Conservation (phyloP, 2,888 invertebrate species). For the Idaea straminata region DNA sequence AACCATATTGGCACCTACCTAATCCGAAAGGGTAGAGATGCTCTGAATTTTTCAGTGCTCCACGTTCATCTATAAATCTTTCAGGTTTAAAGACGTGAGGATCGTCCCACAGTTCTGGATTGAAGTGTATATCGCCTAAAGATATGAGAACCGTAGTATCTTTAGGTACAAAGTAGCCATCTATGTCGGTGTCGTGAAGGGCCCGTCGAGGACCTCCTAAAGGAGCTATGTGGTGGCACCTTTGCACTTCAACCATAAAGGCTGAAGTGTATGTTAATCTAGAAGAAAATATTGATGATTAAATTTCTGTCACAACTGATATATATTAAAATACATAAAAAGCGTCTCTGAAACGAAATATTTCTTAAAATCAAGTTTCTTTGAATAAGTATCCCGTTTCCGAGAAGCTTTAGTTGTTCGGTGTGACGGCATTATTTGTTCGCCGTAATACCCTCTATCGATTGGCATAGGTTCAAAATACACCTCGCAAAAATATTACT, state of each 20-base stretch:
- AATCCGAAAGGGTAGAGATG: slow-evolving; percentile 83
- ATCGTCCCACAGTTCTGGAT: slow-evolving; percentile 77
- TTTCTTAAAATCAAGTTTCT: too few relatives aligned
- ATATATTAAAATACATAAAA: too few relatives aligned
- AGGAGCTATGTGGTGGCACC: slow-evolving; percentile 77
- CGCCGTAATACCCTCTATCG: too few relatives aligned
- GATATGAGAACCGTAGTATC: slow-evolving; percentile 78
- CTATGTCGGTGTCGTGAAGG: slow-evolving; percentile 53
- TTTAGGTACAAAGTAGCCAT: slow-evolving; percentile 69
- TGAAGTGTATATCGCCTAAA: slow-evolving; percentile 72
- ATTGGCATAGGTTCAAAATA: too few relatives aligned
- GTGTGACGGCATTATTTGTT: too few relatives aligned
- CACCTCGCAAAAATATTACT: too few relatives aligned
- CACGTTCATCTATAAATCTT: slow-evolving; percentile 80
- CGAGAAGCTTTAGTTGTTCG: too few relatives aligned
- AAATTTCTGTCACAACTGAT: too few relatives aligned
- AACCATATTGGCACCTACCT: slow-evolving; percentile 66
- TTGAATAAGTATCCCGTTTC: too few relatives aligned
- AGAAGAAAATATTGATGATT: slow-evolving; percentile 30
- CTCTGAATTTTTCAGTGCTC: slow-evolving; percentile 74
- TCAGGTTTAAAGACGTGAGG: slow-evolving; percentile 82
- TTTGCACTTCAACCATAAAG: slow-evolving; percentile 78
- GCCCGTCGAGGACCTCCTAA: slow-evolving; percentile 76
- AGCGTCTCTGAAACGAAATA: too few relatives aligned
- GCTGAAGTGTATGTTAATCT: slow-evolving; percentile 77